phyloP scores from a whole-genome alignment of 1,140 invertebrate genomes.

The Zeugodacus cucurbitae region DNA sequence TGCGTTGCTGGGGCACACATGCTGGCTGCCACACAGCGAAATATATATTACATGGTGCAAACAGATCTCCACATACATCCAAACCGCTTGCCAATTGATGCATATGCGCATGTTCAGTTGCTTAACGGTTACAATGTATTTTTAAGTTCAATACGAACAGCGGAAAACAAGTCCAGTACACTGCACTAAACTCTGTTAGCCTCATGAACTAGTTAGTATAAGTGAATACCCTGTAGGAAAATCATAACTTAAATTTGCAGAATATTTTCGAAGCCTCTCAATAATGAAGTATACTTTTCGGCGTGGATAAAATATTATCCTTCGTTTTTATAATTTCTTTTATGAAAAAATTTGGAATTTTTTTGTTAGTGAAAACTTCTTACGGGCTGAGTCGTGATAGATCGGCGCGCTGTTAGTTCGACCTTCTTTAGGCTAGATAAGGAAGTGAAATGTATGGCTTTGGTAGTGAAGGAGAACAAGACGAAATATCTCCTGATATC shows the following conservation, averaged over 20 bases:
- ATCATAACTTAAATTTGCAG: not conserved
- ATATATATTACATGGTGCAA: not conserved
- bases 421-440: too few species aligned
- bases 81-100: not conserved
- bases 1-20: not conserved
- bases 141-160: conserved; percentile 34
- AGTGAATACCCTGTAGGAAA: not conserved
- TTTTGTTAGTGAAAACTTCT: too few species aligned
- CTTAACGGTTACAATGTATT: conserved; percentile 32
- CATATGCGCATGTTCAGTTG: not conserved
- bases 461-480: too few species aligned
- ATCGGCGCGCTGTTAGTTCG: too few species aligned
- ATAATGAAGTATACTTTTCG: too few species aligned
- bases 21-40: not conserved
- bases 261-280: too few species aligned
- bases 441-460: too few species aligned
- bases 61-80: not conserved
- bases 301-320: too few species aligned
- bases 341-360: too few species aligned
- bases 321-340: too few species aligned
- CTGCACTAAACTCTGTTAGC: not conserved
- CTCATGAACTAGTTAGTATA: not conserved
- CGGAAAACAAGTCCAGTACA: conserved; percentile 1
- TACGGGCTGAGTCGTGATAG: too few species aligned
- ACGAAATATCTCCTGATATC: too few species aligned